These are phyloP conservation scores for Chymomyza procnemis DNA, from an alignment of 2,888 invertebrate genomes.

Conservation along the genomic window DNA sequence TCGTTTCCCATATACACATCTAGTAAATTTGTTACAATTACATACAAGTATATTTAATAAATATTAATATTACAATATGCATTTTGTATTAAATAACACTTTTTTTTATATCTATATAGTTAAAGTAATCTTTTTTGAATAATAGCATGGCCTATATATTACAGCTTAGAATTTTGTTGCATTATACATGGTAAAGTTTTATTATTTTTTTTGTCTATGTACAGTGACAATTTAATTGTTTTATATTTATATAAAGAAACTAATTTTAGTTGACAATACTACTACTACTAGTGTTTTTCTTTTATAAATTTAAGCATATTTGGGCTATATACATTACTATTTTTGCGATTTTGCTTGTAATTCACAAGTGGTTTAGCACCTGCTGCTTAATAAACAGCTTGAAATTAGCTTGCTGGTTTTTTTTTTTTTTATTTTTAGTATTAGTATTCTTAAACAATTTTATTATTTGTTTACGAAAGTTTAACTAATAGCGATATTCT, in stretches of 20 bases:
- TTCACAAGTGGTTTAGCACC: neutral
- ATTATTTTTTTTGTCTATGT: neutral
- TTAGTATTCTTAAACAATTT: too few species aligned
- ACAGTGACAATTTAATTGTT: neutral
- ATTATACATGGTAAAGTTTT: neutral
- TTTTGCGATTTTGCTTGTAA: neutral
- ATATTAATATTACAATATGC: slow-evolving; percentile 51
- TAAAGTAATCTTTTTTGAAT: slow-evolving; percentile 27
- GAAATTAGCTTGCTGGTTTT: too few species aligned
- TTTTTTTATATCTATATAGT: too few species aligned
- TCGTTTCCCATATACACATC: slow-evolving; percentile 77
- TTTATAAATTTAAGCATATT: neutral
- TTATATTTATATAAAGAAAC: neutral
- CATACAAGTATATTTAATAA: slow-evolving; percentile 55
- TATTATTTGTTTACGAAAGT: too few species aligned
- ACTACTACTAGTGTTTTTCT: neutral
- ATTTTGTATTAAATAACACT: slow-evolving; percentile 30
- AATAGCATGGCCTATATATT: neutral
- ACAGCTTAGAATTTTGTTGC: neutral
- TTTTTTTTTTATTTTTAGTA: too few species aligned
- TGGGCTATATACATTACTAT: neutral
- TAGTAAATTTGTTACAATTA: slow-evolving; percentile 59
- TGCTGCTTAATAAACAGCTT: neutral
- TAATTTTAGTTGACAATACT: neutral
- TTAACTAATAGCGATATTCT: too few species aligned